Percentiles rank a stretch among this genome's conserved stretches.
Evolutionary conservation across 2,113 vertebrate species (phyloP).

Genomic region (Montifringilla adamsi): DNA sequence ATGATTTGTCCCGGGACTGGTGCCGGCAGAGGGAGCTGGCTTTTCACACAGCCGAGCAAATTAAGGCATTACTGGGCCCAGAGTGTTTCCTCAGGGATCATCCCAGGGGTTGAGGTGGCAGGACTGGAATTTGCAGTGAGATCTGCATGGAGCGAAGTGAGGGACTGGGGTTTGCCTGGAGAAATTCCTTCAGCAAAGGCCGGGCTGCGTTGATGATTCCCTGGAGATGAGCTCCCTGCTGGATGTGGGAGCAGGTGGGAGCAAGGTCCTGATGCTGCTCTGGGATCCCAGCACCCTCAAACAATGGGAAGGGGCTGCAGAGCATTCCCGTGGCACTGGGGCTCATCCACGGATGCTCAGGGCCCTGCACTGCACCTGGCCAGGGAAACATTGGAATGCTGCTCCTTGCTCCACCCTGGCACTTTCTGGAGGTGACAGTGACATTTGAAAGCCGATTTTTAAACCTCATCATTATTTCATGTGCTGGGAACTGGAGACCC

Average conservation of each 20-base stretch:
- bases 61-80: rapidly evolving
- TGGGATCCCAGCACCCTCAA: rapidly evolving
- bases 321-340: not conserved
- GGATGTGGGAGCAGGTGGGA: not conserved
- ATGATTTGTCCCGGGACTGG: not conserved
- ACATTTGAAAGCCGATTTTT: not conserved
- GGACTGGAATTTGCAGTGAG: constrained; percentile 15
- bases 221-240: rapidly evolving
- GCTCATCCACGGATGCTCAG: rapidly evolving
- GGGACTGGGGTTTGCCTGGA: not conserved
- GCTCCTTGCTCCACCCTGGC: not conserved
- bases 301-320: not conserved
- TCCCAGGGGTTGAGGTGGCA: rapidly evolving
- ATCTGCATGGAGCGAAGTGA: rapidly evolving
- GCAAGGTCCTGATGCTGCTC: not conserved
- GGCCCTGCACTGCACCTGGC: no score
- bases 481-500: not conserved
- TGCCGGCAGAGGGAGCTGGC: constrained; percentile 55
- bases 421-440: not conserved
- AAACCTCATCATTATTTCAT: not conserved
- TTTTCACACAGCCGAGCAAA: not conserved
- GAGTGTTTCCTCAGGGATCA: not conserved
- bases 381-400: not conserved
- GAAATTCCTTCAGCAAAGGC: not conserved
- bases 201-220: rapidly evolving